Evolutionary conservation across 2,113 vertebrate genomes (phyloP), one percentile per base, ranked within the genome.

Genomic region (Perccottus glenii): DNA sequence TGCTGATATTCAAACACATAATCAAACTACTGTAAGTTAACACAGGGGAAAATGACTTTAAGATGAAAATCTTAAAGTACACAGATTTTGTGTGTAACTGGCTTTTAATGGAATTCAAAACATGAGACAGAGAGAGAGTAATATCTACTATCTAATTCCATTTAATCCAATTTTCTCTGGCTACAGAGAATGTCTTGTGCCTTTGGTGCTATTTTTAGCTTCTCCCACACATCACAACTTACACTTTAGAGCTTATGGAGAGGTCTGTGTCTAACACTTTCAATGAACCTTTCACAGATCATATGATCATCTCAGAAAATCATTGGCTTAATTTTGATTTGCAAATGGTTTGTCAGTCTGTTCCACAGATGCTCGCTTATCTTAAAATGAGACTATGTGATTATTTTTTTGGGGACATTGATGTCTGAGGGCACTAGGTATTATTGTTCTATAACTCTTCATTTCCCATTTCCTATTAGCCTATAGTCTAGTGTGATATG

Each of bases 171-270:
- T 82, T 79, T 36, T 71, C 70, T 70, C 4, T 57, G 64, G 47
- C 57, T 60, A 66, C 43, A 64, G 56, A 78, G 60, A 82, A 67
- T 62, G 36, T 40, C 32, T 15, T 59, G 56, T 44, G 62, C 44
- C 47, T 55, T 15, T 62, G 38, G 45, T 48, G 48, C 58, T 88
- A 81, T 82, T 83, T 88, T 83, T 84, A 83, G 58, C 67, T 44
- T 57, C 50, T 60, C 75, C 85, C 72, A 78, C 58, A 64, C 53
- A 52, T 49, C 57, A 42, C 58, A 70, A 55, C 33, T 60, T 57
- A 14, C 48, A 63, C 51, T 55, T 55, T 72, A 14, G 47, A 44
- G 9, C 70, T 69, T 36, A 49, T 15, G 55, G 67, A 75, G 15
- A 66, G 14, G 44, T 65, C 35, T 48, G 19, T 61, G 53, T 14